Percentiles rank a stretch among this genome's conserved stretches.
Evolutionary conservation across 2,113 vertebrate genomes (phyloP).

Genomic region (Mirounga angustirostris): DNA sequence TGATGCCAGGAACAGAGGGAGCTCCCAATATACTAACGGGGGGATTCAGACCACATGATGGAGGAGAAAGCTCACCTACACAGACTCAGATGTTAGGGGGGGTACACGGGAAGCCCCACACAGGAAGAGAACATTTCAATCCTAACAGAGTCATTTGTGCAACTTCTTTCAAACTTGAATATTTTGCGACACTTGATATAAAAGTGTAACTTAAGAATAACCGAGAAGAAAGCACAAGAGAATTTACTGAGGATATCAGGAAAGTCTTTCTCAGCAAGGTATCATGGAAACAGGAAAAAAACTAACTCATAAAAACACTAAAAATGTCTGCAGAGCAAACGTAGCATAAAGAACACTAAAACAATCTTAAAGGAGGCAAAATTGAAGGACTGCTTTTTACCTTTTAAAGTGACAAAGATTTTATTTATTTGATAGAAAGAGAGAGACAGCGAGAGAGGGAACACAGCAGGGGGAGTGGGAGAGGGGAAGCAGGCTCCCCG

Average conservation of each 20-base stretch:
- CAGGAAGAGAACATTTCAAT: not conserved
- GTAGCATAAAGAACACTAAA: not conserved
- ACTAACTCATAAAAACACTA: not conserved
- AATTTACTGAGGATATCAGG: not conserved
- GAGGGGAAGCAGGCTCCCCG: too few species aligned
- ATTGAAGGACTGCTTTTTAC: not conserved
- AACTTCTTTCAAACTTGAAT: not conserved
- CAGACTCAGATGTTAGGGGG: not conserved
- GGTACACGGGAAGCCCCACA: fast-evolving
- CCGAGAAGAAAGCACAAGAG: not conserved
- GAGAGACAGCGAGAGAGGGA: too few species aligned
- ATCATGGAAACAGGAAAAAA: not conserved
- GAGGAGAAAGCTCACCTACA: fast-evolving
- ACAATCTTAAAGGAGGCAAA: not conserved
- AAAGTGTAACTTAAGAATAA: not conserved
- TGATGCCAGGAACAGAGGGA: not conserved
- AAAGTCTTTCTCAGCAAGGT: not conserved
- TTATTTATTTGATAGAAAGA: too few species aligned
- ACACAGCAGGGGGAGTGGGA: too few species aligned
- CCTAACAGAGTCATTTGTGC: not conserved
- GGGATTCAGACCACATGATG: not conserved
- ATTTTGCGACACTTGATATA: not conserved
- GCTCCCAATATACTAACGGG: fast-evolving
- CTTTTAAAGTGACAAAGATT: not conserved
- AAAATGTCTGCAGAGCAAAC: not conserved